These are phyloP conservation scores for Anthonomus grandis DNA, from an alignment of 1,140 invertebrate species.

Conservation along the genomic window DNA sequence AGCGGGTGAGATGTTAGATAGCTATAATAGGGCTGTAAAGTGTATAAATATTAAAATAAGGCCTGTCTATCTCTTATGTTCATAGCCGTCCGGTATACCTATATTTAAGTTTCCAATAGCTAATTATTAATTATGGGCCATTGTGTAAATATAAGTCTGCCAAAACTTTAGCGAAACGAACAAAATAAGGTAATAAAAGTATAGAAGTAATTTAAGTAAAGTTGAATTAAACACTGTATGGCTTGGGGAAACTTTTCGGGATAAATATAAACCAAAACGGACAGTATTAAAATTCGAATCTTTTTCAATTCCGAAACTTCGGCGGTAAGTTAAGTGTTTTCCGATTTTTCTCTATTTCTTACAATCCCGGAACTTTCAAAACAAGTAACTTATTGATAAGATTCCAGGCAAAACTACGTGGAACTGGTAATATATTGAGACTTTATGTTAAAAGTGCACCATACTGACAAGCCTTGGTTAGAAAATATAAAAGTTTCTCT, in stretches of 20 bases:
- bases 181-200: constrained; percentile 1
- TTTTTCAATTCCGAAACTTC: constrained; percentile 25
- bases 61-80: too few species aligned
- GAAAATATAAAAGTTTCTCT: background rate
- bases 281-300: constrained; percentile 29
- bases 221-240: constrained; percentile 24
- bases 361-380: constrained; percentile 22
- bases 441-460: constrained; percentile 23
- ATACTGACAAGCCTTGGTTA: constrained; percentile 7
- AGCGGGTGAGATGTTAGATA: too few species aligned
- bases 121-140: too few species aligned
- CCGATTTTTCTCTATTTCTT: constrained; percentile 27
- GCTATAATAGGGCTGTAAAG: too few species aligned
- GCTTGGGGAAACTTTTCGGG: constrained; percentile 17
- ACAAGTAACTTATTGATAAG: constrained; percentile 28
- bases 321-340: constrained; percentile 27
- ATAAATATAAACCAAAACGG: constrained; percentile 29
- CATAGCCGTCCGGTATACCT: too few species aligned
- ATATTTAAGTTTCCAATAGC: too few species aligned
- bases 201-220: constrained; percentile 9
- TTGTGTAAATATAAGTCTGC: background rate
- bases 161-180: background rate
- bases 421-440: constrained; percentile 19
- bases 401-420: constrained; percentile 17
- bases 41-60: too few species aligned